Evolutionary conservation across 1,140 invertebrate genomes (phyloP).

Genomic region (Caligus rogercresseyi): DNA sequence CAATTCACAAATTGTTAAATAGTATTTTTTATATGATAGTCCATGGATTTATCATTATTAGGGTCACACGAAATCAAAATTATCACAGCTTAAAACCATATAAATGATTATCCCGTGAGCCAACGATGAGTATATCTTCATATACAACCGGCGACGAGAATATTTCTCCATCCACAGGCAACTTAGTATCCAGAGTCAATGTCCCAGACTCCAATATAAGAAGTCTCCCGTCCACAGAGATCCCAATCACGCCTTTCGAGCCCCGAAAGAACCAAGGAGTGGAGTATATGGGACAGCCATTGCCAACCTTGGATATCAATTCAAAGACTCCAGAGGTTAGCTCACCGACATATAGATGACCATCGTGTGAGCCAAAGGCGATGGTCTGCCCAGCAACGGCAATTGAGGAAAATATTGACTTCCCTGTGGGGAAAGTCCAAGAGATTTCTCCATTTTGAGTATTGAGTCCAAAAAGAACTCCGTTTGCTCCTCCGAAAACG

Average conservation of each 20-base stretch:
- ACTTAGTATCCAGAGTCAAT: background rate
- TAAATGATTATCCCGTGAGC: slow-evolving; percentile 3
- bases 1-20: too few species aligned
- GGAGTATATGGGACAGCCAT: background rate
- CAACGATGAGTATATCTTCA: background rate
- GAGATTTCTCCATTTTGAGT: background rate
- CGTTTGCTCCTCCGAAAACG: background rate
- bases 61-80: too few species aligned
- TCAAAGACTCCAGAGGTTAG: background rate
- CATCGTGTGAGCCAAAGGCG: background rate
- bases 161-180: background rate
- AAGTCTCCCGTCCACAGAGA: background rate
- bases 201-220: background rate
- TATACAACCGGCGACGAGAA: slow-evolving; percentile 3
- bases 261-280: background rate
- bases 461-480: background rate
- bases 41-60: too few species aligned
- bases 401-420: background rate
- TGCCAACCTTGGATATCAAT: background rate
- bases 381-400: background rate
- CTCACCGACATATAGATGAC: background rate
- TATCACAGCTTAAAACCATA: background rate
- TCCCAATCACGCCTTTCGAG: background rate
- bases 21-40: too few species aligned
- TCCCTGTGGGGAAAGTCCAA: background rate